phyloP scores from a whole-genome alignment of 2,113 vertebrate species.

The Coryphaenoides rupestris region DNA sequence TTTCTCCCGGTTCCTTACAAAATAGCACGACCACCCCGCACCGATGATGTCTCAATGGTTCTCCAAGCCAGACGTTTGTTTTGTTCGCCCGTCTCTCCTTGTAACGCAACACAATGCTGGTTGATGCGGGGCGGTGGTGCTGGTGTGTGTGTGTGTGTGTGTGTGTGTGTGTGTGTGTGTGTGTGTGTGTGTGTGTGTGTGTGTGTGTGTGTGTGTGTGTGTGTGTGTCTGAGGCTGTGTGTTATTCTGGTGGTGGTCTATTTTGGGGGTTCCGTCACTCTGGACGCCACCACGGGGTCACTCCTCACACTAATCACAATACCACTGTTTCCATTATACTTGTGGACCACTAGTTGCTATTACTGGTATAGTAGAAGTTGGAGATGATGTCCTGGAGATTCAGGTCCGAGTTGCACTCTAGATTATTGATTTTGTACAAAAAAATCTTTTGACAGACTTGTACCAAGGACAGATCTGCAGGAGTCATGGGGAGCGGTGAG shows the following conservation, averaged over 20 bases:
- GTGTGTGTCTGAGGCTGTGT: background rate
- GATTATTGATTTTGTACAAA: too few species aligned
- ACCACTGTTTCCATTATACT: background rate
- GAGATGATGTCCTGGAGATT: background rate
- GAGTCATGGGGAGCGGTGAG: conserved; percentile 71
- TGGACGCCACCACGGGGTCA: conserved; percentile 49
- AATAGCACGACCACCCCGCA: too few species aligned
- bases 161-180: background rate
- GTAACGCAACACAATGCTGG: too few species aligned
- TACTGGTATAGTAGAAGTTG: background rate
- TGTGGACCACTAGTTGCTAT: background rate
- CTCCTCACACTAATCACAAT: background rate
- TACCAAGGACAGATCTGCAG: conserved; percentile 41
- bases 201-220: conserved; percentile 9
- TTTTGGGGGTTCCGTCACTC: conserved; percentile 35
- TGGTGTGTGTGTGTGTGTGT: too few species aligned
- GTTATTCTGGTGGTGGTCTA: conserved; percentile 23
- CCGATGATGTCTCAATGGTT: too few species aligned
- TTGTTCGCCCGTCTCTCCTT: too few species aligned
- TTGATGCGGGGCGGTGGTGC: too few species aligned
- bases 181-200: conserved; percentile 13
- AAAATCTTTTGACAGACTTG: conserved; percentile 37
- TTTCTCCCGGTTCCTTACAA: too few species aligned
- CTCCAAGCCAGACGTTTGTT: background rate
- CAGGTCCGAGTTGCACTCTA: background rate